These are phyloP conservation scores for Sapayoa aenigma DNA, from an alignment of 2,113 vertebrate species.

Conservation along the genomic window DNA sequence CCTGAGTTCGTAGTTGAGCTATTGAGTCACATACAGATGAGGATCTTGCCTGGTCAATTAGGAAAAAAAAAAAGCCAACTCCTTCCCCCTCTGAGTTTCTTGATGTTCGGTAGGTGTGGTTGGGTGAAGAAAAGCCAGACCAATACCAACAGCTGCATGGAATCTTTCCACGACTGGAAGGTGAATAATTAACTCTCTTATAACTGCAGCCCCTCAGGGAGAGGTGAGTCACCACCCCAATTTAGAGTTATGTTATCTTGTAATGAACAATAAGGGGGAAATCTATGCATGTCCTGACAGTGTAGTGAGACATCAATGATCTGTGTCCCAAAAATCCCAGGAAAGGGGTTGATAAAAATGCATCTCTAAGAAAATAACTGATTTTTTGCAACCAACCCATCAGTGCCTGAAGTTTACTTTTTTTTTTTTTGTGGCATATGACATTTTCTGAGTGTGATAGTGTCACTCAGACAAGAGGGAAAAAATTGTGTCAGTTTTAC, in stretches of 20 bases:
- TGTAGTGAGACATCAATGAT: constrained; percentile 39
- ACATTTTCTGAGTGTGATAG: background rate
- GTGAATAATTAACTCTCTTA: constrained; percentile 61
- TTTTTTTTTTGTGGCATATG: background rate
- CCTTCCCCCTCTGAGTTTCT: background rate
- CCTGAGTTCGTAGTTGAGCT: constrained; percentile 20
- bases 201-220: constrained; percentile 58
- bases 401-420: background rate
- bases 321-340: constrained; percentile 62
- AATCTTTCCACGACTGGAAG: constrained; percentile 66
- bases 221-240: constrained; percentile 69
- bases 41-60: constrained; percentile 1
- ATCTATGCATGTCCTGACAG: constrained; percentile 71
- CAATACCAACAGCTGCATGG: constrained; percentile 63
- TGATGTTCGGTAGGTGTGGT: constrained; percentile 58
- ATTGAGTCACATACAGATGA: constrained; percentile 32
- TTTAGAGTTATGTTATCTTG: constrained; percentile 67
- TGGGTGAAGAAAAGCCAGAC: constrained; percentile 45
- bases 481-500: background rate
- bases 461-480: background rate
- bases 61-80: background rate
- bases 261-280: constrained; percentile 70
- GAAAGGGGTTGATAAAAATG: constrained; percentile 47
- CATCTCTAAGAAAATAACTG: constrained; percentile 25
- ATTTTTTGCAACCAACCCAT: background rate